Base-by-base conservation (phyloP, 2,888 invertebrate species). In the Phalangium opilio region DNA sequence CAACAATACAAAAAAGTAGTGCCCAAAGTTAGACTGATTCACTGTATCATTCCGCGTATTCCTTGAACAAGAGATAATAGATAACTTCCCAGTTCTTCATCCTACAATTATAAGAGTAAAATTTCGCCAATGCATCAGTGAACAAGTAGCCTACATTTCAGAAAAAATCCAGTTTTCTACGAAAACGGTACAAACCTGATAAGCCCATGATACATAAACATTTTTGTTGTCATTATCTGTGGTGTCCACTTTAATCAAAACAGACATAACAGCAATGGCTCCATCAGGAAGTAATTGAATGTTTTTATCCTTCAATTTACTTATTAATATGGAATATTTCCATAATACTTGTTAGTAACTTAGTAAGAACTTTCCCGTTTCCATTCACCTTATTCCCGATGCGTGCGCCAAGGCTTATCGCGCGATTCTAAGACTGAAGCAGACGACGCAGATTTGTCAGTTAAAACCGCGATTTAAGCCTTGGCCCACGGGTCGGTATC, bases 141-240 rank as follows among this genome's bases (percentile, higher is more conserved):
- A n/a, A n/a, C n/a, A n/a, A n/a, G n/a, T n/a, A n/a, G n/a, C n/a
- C n/a, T n/a, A n/a, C n/a, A n/a, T n/a, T n/a, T n/a, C n/a, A n/a
- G n/a, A n/a, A n/a, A n/a, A n/a, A n/a, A n/a, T n/a, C n/a, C n/a
- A n/a, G n/a, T n/a, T n/a, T n/a, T n/a, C n/a, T n/a, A n/a, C n/a
- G n/a, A n/a, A n/a, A n/a, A n/a, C n/a, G n/a, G n/a, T n/a, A 18
- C 54, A 43, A 50, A 69, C 70, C 65, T 70, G 84, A 68, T 90
- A 87, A 3, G 86, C 85, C 93, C 93, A 95, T 1, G 91, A 87
- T 3, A 93, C 83, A 59, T 85, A 79, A 48, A 91, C 79, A 60
- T 79, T 83, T 64, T 91, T 93, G 48, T 81, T 78, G 54, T 82
- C 64, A 17, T 67, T 83, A 57, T 82, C 80, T 50, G 79, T 78